These are phyloP conservation scores for Chrysolina oricalcia DNA, from an alignment of 2,888 invertebrate genomes.

Conservation along the genomic window DNA sequence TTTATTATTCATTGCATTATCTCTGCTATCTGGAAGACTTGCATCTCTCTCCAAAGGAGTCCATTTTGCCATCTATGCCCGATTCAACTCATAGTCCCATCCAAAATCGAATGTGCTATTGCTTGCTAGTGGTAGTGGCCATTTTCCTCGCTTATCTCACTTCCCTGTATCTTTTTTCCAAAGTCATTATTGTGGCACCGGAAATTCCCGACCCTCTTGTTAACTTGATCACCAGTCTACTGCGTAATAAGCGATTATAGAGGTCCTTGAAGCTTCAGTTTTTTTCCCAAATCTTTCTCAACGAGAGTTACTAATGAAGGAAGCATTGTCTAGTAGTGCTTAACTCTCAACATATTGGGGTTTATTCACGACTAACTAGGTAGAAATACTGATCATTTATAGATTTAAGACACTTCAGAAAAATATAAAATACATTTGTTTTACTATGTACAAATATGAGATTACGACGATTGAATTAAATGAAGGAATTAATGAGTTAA, in stretches of 20 bases:
- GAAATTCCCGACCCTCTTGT: slow-evolving; percentile 2
- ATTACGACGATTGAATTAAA: too few relatives aligned
- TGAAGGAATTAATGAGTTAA: too few relatives aligned
- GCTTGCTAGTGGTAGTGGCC: background rate
- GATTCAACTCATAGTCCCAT: slow-evolving; percentile 12
- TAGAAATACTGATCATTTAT: too few relatives aligned
- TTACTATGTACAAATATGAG: too few relatives aligned
- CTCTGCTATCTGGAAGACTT: slow-evolving; percentile 34
- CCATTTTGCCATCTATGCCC: slow-evolving; percentile 30
- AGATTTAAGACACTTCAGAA: too few relatives aligned
- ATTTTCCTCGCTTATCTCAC: slow-evolving; percentile 10
- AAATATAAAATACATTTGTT: too few relatives aligned
- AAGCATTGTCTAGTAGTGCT: slow-evolving; percentile 29
- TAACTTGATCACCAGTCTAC: background rate
- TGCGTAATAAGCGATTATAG: slow-evolving; percentile 9
- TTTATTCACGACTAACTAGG: too few relatives aligned
- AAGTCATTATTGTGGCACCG: too few relatives aligned
- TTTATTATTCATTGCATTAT: slow-evolving; percentile 22
- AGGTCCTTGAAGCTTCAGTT: slow-evolving; percentile 24
- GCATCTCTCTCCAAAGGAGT: slow-evolving; percentile 28
- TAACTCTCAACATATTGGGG: slow-evolving; percentile 14
- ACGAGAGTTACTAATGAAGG: slow-evolving; percentile 14
- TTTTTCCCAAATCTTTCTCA: slow-evolving; percentile 13
- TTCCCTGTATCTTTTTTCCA: too few relatives aligned
- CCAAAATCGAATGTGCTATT: slow-evolving; percentile 8